A percentile compares a stretch with the other conserved stretches of the same genome.
Evolutionary conservation across 1,140 invertebrate genomes (phyloP).

Genomic region (Phortica variegata): DNA sequence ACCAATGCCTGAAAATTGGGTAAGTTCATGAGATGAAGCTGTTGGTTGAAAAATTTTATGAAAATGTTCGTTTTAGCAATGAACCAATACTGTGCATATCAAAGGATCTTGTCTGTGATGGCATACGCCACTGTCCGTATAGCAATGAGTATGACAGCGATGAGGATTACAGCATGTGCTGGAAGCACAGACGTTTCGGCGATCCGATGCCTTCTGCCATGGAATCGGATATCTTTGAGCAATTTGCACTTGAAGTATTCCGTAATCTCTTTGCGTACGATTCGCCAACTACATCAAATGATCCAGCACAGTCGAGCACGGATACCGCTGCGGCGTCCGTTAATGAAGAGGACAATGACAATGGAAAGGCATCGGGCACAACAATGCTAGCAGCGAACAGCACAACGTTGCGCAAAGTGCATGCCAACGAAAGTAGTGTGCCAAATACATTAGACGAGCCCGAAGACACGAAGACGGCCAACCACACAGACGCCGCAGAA

Average conservation of each 20-base stretch:
- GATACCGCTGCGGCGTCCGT: slow-evolving; percentile 3
- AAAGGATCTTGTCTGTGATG: slow-evolving; percentile 64
- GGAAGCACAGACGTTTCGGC: slow-evolving; percentile 37
- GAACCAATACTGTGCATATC: slow-evolving; percentile 62
- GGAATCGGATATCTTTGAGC: slow-evolving; percentile 45
- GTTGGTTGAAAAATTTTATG: not conserved
- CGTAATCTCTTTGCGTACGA: slow-evolving; percentile 47
- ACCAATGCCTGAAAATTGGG: slow-evolving; percentile 54
- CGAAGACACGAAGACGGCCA: slow-evolving; percentile 1
- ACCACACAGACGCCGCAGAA: slow-evolving; percentile 2
- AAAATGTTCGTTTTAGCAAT: slow-evolving; percentile 20
- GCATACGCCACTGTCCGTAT: slow-evolving; percentile 63
- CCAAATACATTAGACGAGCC: slow-evolving; percentile 33
- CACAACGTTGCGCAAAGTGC: slow-evolving; percentile 38
- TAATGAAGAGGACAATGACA: too few relatives aligned
- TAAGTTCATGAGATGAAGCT: slow-evolving; percentile 13
- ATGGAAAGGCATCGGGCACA: too few relatives aligned
- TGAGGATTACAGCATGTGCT: slow-evolving; percentile 59
- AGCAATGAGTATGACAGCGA: slow-evolving; percentile 60
- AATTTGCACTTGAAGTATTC: slow-evolving; percentile 50
- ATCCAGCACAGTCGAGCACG: slow-evolving; percentile 23
- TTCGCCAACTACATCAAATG: slow-evolving; percentile 32
- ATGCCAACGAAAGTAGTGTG: slow-evolving; percentile 42
- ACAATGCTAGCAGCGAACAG: slow-evolving; percentile 23
- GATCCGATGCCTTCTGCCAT: slow-evolving; percentile 38